These are phyloP conservation scores for Syrrhaptes paradoxus DNA, from an alignment of 2,113 vertebrate species.

Conservation along the genomic window DNA sequence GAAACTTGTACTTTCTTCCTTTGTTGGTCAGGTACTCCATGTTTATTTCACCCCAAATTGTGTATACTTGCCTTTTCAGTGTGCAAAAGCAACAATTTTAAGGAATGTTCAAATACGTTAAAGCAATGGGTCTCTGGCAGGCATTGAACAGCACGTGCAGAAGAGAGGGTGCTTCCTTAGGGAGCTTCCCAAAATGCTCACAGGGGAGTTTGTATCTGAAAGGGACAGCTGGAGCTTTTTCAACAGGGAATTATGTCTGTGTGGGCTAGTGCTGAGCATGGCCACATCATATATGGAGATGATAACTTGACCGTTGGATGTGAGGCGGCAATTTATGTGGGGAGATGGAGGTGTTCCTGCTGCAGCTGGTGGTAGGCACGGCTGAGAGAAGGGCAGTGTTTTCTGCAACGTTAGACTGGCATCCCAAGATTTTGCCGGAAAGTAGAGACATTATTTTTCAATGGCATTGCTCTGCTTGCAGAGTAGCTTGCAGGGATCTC, in stretches of 20 bases:
- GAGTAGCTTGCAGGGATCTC: not conserved
- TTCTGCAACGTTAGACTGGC: not conserved
- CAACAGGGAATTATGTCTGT: not conserved
- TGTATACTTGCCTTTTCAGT: not conserved
- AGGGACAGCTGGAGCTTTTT: not conserved
- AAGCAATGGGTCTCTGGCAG: not conserved
- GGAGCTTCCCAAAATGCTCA: not conserved
- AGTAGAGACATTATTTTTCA: not conserved
- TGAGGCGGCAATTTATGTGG: not conserved
- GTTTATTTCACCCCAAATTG: not conserved
- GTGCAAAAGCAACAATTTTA: not conserved
- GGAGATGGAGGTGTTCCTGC: not conserved
- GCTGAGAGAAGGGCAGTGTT: not conserved
- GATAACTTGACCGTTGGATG: not conserved
- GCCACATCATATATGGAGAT: rapidly evolving
- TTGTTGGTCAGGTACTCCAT: not conserved
- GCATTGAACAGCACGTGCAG: rapidly evolving
- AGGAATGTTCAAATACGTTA: not conserved
- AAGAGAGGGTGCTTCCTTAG: not conserved
- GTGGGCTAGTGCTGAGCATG: not conserved
- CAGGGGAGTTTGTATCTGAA: not conserved
- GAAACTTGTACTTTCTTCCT: not conserved
- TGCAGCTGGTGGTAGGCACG: not conserved
- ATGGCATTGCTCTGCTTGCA: not conserved
- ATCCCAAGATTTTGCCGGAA: not conserved